These are phyloP conservation scores for Columba livia DNA, from an alignment of 2,113 vertebrate genomes.

Conservation along the genomic window DNA sequence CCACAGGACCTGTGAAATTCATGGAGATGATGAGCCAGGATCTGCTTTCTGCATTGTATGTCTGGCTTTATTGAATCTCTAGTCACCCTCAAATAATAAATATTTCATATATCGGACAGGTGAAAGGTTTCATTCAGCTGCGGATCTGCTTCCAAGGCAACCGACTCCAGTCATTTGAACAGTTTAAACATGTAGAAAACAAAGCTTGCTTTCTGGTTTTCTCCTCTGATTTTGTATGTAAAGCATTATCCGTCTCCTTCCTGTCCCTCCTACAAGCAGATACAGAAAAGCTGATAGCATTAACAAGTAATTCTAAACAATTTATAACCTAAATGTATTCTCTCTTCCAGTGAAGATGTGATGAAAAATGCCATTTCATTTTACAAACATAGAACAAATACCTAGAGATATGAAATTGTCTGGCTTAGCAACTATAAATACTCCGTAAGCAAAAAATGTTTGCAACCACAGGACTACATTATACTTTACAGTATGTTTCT, in stretches of 20 bases:
- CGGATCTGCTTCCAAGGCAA: conserved; percentile 55
- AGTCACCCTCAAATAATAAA: conserved; percentile 48
- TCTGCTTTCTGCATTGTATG: not conserved
- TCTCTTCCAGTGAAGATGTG: conserved; percentile 21
- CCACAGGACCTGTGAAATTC: conserved; percentile 10
- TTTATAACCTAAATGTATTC: conserved; percentile 36
- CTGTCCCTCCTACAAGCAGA: conserved; percentile 21
- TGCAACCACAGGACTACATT: not conserved
- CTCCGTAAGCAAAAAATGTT: not conserved
- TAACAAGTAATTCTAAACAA: conserved; percentile 46
- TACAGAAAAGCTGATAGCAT: conserved; percentile 1
- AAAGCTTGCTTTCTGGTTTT: conserved; percentile 27
- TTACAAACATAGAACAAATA: conserved; percentile 36
- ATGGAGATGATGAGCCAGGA: not conserved
- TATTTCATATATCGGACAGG: conserved; percentile 57
- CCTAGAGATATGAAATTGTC: not conserved
- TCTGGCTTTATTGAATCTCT: conserved; percentile 46
- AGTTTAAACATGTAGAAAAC: conserved; percentile 40
- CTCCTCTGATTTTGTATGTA: not conserved
- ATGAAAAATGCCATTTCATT: conserved; percentile 44
- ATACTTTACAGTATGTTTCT: not conserved
- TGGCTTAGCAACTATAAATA: not conserved
- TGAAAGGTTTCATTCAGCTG: conserved; percentile 58
- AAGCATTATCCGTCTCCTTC: not conserved
- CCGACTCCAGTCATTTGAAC: conserved; percentile 15